These are phyloP conservation scores for Linnaemya tessellans DNA, from an alignment of 2,888 invertebrate species.

Conservation along the genomic window DNA sequence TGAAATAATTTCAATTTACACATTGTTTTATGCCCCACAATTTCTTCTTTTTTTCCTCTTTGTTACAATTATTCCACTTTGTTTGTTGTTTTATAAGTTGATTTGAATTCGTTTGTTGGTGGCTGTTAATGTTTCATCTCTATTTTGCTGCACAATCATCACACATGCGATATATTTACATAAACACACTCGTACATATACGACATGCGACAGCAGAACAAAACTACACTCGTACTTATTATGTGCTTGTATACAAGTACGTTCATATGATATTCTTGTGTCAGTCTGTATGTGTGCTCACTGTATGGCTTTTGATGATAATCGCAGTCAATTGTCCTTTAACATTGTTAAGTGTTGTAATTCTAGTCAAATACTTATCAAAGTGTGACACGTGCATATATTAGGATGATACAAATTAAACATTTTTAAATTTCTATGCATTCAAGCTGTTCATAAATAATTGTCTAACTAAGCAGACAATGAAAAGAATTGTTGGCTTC, in stretches of 20 bases:
- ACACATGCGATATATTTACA: constrained; percentile 50
- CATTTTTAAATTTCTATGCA: not conserved
- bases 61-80: constrained; percentile 21
- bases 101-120: constrained; percentile 23
- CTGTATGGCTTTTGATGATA: constrained; percentile 45
- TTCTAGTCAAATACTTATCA: constrained; percentile 52
- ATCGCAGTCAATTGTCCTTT: constrained; percentile 57
- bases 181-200: constrained; percentile 10
- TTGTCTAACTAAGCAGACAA: not conserved
- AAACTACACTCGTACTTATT: constrained; percentile 41
- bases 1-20: constrained; percentile 13
- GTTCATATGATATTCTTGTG: not conserved
- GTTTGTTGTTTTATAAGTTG: constrained; percentile 22
- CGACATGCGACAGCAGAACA: not conserved
- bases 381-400: constrained; percentile 43
- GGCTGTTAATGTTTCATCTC: constrained; percentile 39
- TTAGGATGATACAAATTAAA: constrained; percentile 9
- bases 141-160: constrained; percentile 14
- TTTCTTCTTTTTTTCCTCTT: not conserved
- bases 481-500: too few relatives aligned
- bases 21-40: constrained; percentile 7
- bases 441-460: too few relatives aligned
- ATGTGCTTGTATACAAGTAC: constrained; percentile 37
- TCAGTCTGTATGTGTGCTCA: constrained; percentile 24
- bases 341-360: constrained; percentile 55